Conservation (phyloP, 2,113 vertebrate genomes). For the Odontesthes bonariensis region DNA sequence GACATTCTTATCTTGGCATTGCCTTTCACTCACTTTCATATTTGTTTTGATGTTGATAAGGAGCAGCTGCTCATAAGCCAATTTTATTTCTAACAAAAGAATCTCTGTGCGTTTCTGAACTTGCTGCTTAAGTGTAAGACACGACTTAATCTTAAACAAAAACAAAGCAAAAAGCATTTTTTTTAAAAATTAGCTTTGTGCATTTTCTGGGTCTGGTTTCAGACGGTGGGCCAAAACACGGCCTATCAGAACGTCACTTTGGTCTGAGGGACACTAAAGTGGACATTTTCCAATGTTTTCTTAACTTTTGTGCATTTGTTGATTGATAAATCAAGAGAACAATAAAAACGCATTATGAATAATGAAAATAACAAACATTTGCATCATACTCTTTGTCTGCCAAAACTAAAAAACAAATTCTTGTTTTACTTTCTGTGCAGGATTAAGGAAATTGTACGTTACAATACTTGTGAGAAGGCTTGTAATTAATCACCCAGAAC, state of each 20-base stretch:
- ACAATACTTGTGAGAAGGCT: conserved; percentile 8
- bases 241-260: no score
- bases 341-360: no score
- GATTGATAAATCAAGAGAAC: no score
- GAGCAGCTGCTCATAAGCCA: neutral
- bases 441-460: neutral
- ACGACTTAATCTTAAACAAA: neutral
- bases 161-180: neutral
- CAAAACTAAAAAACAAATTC: neutral
- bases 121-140: neutral
- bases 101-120: neutral
- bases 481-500: neutral
- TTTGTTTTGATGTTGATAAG: neutral
- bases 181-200: neutral
- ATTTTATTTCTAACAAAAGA: neutral
- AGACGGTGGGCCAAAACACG: no score
- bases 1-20: neutral
- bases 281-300: no score
- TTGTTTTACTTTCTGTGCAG: neutral
- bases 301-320: no score
- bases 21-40: neutral
- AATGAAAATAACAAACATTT: no score
- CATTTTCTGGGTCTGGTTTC: no score
- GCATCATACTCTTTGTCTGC: neutral
- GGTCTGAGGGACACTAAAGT: no score